Evolutionary conservation across 2,797 vertebrate species (phyloP).

Genomic region (Microctenopoma steveboyesi): DNA sequence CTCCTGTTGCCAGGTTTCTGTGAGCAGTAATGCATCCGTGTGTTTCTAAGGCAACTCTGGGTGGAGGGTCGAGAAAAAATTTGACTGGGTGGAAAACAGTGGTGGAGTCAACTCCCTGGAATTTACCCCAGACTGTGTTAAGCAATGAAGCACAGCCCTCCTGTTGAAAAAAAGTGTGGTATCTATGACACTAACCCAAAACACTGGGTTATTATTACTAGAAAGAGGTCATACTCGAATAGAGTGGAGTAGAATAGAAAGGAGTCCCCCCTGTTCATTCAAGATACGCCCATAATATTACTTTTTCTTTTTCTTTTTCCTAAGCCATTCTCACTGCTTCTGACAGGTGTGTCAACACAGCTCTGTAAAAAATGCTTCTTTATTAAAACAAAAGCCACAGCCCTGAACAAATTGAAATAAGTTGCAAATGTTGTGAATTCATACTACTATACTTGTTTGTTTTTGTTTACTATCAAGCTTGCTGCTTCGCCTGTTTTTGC

Average conservation of each 20-base stretch:
- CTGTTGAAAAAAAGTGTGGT: slow-evolving; percentile 33
- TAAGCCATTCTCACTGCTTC: background rate
- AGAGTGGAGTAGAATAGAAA: background rate
- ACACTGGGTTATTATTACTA: background rate
- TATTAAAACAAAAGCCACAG: no score
- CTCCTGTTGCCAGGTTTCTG: slow-evolving; percentile 44
- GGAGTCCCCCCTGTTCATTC: slow-evolving; percentile 15
- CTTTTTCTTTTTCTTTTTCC: background rate
- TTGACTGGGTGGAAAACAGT: background rate
- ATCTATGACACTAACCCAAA: slow-evolving; percentile 58
- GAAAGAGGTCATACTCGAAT: background rate
- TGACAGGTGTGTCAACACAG: no score
- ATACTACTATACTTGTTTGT: no score
- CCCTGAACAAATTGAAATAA: no score
- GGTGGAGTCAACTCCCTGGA: slow-evolving; percentile 40
- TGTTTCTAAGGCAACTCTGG: slow-evolving; percentile 59
- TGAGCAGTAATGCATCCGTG: background rate
- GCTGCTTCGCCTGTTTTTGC: no score
- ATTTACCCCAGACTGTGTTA: slow-evolving; percentile 32
- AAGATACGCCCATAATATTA: slow-evolving; percentile 53
- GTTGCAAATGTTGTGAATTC: no score
- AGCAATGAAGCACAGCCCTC: slow-evolving; percentile 18
- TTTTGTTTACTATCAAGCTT: no score
- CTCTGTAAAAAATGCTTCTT: no score
- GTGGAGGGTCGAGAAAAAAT: slow-evolving; percentile 26